These are phyloP conservation scores for Aphrocallistes beatrix DNA, from an alignment of 37 sponge, comb jelly and placozoan genomes.

Conservation along the genomic window DNA sequence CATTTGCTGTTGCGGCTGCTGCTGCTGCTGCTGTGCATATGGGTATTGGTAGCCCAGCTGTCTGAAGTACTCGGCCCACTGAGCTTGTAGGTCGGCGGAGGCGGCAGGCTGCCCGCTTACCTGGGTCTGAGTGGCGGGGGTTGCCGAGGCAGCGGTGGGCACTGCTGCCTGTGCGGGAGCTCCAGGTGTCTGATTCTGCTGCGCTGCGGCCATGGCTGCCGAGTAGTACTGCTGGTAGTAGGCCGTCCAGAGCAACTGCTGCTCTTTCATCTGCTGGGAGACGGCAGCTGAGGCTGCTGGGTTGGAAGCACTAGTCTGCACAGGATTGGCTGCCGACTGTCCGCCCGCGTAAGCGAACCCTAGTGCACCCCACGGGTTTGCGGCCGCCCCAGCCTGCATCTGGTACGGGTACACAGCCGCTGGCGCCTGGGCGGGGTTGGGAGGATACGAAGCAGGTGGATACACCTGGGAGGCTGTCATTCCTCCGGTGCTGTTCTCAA, in stretches of 20 bases:
- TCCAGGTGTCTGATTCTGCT: neutral
- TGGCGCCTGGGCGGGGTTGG: constrained; percentile 13
- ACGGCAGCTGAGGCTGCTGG: neutral
- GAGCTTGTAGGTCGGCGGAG: constrained; percentile 45
- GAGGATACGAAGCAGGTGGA: neutral
- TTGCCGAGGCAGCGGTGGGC: neutral
- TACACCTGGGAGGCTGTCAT: neutral
- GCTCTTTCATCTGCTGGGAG: constrained; percentile 22
- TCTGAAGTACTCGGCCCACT: constrained; percentile 91
- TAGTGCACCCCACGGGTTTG: constrained; percentile 3
- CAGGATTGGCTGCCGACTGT: neutral
- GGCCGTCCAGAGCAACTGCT: constrained; percentile 51
- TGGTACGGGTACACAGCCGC: constrained; percentile 23
- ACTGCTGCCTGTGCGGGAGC: neutral
- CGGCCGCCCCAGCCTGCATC: constrained; percentile 5
- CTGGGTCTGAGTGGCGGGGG: neutral
- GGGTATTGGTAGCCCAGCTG: constrained; percentile 51
- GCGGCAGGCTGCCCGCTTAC: neutral
- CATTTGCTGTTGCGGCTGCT: neutral
- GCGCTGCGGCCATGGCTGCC: constrained; percentile 30
- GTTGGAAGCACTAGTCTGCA: neutral
- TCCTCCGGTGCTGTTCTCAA: constrained; percentile 11
- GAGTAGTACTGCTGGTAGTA: constrained; percentile 72
- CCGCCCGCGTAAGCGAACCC: neutral
- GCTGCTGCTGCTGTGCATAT: neutral